Evolutionary conservation across 1,140 invertebrate genomes (phyloP).

Genomic region (Euglossa dilemma): DNA sequence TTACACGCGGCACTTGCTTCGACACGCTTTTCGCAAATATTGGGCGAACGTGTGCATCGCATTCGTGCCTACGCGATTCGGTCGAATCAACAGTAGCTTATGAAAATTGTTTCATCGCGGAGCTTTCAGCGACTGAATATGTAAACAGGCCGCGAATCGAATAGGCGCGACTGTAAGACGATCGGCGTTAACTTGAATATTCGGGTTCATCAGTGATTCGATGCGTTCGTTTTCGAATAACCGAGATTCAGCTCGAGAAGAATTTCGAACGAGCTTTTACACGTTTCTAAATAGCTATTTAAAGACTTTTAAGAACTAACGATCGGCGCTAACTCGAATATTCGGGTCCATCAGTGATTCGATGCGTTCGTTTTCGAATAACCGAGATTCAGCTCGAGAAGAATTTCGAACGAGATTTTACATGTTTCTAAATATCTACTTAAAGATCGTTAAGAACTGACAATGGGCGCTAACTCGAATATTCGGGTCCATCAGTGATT

Average conservation of each 20-base stretch:
- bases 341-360: background rate
- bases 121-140: background rate
- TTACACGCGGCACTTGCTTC: conserved; percentile 30
- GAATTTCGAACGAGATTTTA: no score
- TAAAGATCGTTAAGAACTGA: no score
- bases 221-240: no score
- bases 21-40: conserved; percentile 63
- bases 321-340: background rate
- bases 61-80: conserved; percentile 30
- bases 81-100: conserved; percentile 56
- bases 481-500: background rate
- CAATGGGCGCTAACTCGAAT: background rate
- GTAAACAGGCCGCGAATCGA: conserved; percentile 20
- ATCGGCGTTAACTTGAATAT: background rate
- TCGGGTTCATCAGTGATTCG: background rate
- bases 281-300: no score
- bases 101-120: conserved; percentile 58
- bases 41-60: conserved; percentile 58
- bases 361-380: no score
- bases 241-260: no score
- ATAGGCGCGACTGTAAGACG: background rate
- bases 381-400: no score
- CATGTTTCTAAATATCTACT: no score
- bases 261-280: no score
- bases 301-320: no score